Evolutionary conservation across 2,888 invertebrate species (phyloP).

Genomic region (Latrodectus elegans): DNA sequence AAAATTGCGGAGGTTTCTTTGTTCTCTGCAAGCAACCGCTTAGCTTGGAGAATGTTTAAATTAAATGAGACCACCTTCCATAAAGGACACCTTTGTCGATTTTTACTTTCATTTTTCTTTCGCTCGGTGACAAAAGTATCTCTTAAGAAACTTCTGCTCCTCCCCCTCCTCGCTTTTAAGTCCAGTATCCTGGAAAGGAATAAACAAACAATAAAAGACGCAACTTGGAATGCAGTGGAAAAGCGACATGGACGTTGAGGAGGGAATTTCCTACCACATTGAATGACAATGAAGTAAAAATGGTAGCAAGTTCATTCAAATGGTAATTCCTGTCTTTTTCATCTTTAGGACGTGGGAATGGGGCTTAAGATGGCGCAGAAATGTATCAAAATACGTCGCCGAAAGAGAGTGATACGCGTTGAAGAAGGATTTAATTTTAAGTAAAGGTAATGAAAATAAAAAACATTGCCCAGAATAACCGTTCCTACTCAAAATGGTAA

Average conservation of each 20-base stretch:
- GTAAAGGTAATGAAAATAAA: constrained; percentile 41
- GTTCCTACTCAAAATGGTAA: constrained; percentile 19
- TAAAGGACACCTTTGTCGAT: constrained; percentile 30
- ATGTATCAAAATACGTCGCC: constrained; percentile 27
- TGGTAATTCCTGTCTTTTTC: constrained; percentile 46
- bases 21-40: constrained; percentile 39
- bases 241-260: constrained; percentile 23
- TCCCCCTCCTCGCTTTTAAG: constrained; percentile 1
- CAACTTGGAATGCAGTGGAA: constrained; percentile 27
- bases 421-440: constrained; percentile 36
- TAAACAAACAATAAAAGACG: constrained; percentile 46
- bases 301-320: constrained; percentile 63
- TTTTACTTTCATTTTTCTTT: not conserved
- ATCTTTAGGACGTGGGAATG: constrained; percentile 25
- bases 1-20: constrained; percentile 6
- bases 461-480: constrained; percentile 9
- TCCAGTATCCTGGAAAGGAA: constrained; percentile 10
- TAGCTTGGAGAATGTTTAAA: constrained; percentile 49
- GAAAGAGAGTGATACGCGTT: not conserved
- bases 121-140: constrained; percentile 41
- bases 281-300: constrained; percentile 65
- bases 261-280: constrained; percentile 21
- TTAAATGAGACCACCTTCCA: constrained; percentile 43
- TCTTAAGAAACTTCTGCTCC: not conserved
- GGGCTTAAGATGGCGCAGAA: constrained; percentile 44